Percentiles rank a stretch among this genome's conserved stretches.
phyloP scores from a whole-genome alignment of 1,140 invertebrate genomes.

The Penaeus vannamei region DNA sequence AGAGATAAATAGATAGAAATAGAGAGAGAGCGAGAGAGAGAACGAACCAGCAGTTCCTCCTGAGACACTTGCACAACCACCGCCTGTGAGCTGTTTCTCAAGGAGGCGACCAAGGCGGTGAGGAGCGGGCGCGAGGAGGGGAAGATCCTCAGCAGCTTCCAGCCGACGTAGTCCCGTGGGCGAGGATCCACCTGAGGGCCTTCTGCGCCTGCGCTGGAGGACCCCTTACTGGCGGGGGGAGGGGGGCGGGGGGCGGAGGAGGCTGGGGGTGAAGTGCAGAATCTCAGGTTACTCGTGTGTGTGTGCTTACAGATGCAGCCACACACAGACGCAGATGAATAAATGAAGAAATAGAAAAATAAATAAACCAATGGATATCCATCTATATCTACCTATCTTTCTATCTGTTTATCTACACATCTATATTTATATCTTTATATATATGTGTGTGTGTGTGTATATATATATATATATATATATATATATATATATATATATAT shows the following conservation, averaged over 20 bases:
- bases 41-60: neutral
- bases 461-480: neutral
- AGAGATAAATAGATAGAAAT: neutral
- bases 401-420: neutral
- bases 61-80: neutral
- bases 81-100: neutral
- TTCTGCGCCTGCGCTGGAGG: too few species aligned
- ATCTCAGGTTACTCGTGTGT: too few species aligned
- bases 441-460: neutral
- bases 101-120: neutral
- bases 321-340: neutral
- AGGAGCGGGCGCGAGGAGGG: too few species aligned
- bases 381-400: neutral
- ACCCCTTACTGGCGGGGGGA: too few species aligned
- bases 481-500: neutral
- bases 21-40: neutral
- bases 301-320: neutral
- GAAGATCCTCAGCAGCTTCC: too few species aligned
- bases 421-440: neutral
- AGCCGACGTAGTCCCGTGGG: too few species aligned
- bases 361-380: too few species aligned
- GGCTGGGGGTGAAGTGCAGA: too few species aligned
- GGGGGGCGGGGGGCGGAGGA: too few species aligned
- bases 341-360: neutral
- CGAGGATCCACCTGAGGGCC: too few species aligned